phyloP scores from a whole-genome alignment of 1,140 invertebrate species.

The Nebria ingens region DNA sequence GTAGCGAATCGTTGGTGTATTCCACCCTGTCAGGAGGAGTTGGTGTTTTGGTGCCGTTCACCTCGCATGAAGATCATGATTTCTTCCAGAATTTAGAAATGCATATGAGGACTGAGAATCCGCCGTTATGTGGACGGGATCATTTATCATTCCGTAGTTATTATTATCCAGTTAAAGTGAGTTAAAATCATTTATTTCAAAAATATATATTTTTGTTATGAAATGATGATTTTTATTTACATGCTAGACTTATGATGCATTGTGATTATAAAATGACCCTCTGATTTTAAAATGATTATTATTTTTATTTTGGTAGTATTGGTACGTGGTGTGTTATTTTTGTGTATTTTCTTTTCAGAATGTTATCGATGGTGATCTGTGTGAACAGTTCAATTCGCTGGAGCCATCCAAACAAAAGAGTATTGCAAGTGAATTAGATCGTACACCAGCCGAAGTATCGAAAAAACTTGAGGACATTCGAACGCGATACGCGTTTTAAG shows the following conservation, averaged over 20 bases:
- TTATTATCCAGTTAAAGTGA: conserved; percentile 94
- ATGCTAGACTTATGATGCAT: conserved; percentile 31
- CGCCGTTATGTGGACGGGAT: conserved; percentile 92
- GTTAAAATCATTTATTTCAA: conserved; percentile 12
- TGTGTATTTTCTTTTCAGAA: conserved; percentile 51
- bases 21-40: conserved; percentile 92
- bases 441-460: conserved; percentile 91
- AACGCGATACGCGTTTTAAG: conserved; percentile 89
- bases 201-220: conserved; percentile 9
- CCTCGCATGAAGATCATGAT: conserved; percentile 96
- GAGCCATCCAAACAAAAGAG: conserved; percentile 89
- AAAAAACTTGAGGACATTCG: conserved; percentile 92
- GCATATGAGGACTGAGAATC: conserved; percentile 97
- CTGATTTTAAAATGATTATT: conserved; percentile 11
- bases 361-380: conserved; percentile 97
- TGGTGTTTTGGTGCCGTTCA: conserved; percentile 94
- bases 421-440: conserved; percentile 88
- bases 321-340: conserved; percentile 13
- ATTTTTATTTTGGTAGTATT: conserved; percentile 9
- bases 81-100: conserved; percentile 99
- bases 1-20: conserved; percentile 92
- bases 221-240: conserved; percentile 22
- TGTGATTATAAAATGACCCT: conserved; percentile 15
- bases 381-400: conserved; percentile 97
- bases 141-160: conserved; percentile 95